These are phyloP conservation scores for Prionailurus viverrinus DNA, from an alignment of 2,113 vertebrate genomes.

Conservation along the genomic window DNA sequence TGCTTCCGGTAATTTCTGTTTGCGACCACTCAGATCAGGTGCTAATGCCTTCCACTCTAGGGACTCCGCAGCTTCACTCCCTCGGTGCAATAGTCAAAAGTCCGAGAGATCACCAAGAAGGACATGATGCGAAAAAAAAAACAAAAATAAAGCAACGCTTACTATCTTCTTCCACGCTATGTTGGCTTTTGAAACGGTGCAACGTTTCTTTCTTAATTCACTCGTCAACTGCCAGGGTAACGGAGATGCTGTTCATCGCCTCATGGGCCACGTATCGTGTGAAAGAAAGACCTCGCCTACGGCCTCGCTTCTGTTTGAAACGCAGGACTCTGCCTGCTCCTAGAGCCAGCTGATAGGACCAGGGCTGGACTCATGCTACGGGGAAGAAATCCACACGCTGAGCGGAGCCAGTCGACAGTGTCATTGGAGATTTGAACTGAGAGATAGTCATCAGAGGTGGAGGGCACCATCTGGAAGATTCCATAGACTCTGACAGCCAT, in stretches of 20 bases:
- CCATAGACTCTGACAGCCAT: rapidly evolving
- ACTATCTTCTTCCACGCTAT: rapidly evolving
- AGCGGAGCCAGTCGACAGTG: not conserved
- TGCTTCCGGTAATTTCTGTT: not conserved
- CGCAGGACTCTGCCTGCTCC: not conserved
- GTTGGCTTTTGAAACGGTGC: not conserved
- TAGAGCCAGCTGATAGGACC: not conserved
- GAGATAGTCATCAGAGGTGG: not conserved
- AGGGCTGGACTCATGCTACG: rapidly evolving
- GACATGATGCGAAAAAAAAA: not conserved
- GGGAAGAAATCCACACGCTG: too few relatives aligned
- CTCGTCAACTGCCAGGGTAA: rapidly evolving
- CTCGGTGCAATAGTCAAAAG: not conserved
- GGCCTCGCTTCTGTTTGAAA: not conserved
- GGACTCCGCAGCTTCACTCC: not conserved
- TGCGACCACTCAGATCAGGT: not conserved
- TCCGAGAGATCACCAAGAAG: not conserved
- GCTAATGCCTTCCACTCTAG: rapidly evolving
- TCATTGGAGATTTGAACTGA: not conserved
- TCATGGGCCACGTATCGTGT: rapidly evolving
- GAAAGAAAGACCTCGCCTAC: too few relatives aligned
- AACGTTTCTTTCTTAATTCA: not conserved
- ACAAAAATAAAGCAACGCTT: not conserved
- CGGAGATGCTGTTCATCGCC: not conserved
- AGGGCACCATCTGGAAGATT: rapidly evolving